A percentile compares a stretch with the other conserved stretches of the same genome.
phyloP scores from a whole-genome alignment of 2,113 vertebrate genomes.

The Pseudopodoces humilis region DNA sequence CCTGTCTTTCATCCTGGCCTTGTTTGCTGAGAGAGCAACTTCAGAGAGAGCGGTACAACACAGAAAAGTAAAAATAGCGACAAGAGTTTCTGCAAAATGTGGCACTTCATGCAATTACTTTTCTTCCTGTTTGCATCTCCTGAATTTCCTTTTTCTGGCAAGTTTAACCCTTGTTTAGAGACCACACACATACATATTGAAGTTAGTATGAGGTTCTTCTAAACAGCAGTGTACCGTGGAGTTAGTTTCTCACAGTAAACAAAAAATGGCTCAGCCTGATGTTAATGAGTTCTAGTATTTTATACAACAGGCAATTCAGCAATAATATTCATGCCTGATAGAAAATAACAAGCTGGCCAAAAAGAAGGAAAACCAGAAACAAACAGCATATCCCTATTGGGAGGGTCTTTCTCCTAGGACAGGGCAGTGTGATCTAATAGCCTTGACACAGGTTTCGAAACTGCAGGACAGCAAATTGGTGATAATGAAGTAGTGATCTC shows the following conservation, averaged over 20 bases:
- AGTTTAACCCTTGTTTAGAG: background rate
- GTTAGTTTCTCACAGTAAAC: background rate
- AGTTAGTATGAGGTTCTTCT: background rate
- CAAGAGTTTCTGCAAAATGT: constrained; percentile 36
- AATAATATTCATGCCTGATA: background rate
- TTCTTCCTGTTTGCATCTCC: background rate
- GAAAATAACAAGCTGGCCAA: background rate
- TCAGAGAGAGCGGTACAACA: constrained; percentile 24
- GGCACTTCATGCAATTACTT: background rate
- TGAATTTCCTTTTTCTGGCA: constrained; percentile 1
- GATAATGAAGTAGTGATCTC: background rate
- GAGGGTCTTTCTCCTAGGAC: background rate
- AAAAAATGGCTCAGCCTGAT: background rate
- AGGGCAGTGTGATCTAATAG: background rate
- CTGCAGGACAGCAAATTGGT: background rate
- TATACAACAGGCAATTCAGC: background rate
- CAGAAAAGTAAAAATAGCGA: constrained; percentile 48
- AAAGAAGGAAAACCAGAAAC: background rate
- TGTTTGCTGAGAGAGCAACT: constrained; percentile 48
- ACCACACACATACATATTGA: background rate
- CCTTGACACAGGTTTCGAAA: background rate
- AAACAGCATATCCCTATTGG: background rate
- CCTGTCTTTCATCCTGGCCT: constrained; percentile 44
- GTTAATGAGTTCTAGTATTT: background rate
- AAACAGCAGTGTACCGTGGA: background rate